A percentile compares a stretch with the other conserved stretches of the same genome.
phyloP scores from a whole-genome alignment of 2,888 invertebrate species.

The Eurois occulta region DNA sequence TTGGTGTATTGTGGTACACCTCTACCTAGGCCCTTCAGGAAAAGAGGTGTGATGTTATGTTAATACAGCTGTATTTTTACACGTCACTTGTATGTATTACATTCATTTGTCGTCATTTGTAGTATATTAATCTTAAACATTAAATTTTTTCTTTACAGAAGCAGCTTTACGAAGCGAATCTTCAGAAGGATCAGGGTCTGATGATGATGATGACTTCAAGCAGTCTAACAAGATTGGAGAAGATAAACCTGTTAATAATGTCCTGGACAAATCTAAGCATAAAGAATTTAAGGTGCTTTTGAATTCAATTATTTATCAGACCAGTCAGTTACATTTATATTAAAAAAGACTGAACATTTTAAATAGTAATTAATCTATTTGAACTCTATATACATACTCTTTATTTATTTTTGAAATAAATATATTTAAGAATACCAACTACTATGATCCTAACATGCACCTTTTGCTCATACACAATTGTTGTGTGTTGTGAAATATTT shows the following conservation, averaged over 20 bases:
- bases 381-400: not conserved
- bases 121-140: not conserved
- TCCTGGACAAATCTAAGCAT: constrained; percentile 84
- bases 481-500: too few relatives aligned
- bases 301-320: not conserved
- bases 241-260: constrained; percentile 82
- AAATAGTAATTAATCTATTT: not conserved
- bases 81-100: too few relatives aligned
- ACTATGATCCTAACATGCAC: not conserved
- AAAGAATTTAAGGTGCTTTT: constrained; percentile 85
- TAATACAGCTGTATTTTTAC: not conserved
- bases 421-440: not conserved
- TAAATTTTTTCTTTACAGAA: constrained; percentile 67
- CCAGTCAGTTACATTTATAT: not conserved
- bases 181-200: constrained; percentile 86
- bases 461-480: too few relatives aligned
- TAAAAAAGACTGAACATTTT: not conserved
- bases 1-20: not conserved
- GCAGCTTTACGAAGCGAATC: constrained; percentile 77
- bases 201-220: constrained; percentile 81
- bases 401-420: not conserved
- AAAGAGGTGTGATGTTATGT: not conserved
- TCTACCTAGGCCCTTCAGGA: not conserved
- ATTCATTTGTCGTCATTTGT: not conserved
- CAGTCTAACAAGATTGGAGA: constrained; percentile 82